These are phyloP conservation scores for Sthenelais limicola DNA, from an alignment of 2,888 invertebrate species.

Conservation along the genomic window DNA sequence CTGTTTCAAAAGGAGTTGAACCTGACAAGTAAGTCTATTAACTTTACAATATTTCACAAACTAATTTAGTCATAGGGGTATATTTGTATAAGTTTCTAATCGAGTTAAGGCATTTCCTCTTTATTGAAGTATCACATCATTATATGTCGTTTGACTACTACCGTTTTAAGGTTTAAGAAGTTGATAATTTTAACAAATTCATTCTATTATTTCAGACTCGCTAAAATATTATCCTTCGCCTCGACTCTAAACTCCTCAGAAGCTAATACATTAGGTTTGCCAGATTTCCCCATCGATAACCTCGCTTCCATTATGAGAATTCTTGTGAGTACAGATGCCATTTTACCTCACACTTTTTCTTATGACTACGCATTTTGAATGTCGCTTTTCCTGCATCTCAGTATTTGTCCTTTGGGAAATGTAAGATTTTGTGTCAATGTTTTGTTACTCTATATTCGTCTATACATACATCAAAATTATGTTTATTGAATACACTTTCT, in stretches of 20 bases:
- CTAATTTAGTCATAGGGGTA: background rate
- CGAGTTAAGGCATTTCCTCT: background rate
- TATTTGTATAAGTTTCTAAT: background rate
- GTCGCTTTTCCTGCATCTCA: too few relatives aligned
- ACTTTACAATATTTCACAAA: background rate
- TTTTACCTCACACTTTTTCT: background rate
- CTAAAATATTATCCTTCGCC: conserved; percentile 82
- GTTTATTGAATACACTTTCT: background rate
- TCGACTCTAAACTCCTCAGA: conserved; percentile 86
- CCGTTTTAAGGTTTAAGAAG: too few relatives aligned
- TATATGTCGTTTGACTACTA: too few relatives aligned
- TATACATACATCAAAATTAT: background rate
- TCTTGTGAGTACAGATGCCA: conserved; percentile 76
- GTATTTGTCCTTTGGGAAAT: too few relatives aligned
- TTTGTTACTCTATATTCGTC: background rate
- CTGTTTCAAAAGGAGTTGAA: conserved; percentile 39
- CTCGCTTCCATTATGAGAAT: conserved; percentile 79
- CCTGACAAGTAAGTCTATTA: conserved; percentile 47
- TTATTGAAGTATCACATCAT: too few relatives aligned
- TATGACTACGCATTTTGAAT: background rate
- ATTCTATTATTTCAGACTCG: conserved; percentile 73
- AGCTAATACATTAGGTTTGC: conserved; percentile 81
- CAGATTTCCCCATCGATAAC: conserved; percentile 92
- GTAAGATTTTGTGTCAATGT: too few relatives aligned
- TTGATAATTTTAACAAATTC: too few relatives aligned